These are phyloP conservation scores for Caenorhabditis zanzibari DNA, from an alignment of 2,888 invertebrate genomes.

Conservation along the genomic window DNA sequence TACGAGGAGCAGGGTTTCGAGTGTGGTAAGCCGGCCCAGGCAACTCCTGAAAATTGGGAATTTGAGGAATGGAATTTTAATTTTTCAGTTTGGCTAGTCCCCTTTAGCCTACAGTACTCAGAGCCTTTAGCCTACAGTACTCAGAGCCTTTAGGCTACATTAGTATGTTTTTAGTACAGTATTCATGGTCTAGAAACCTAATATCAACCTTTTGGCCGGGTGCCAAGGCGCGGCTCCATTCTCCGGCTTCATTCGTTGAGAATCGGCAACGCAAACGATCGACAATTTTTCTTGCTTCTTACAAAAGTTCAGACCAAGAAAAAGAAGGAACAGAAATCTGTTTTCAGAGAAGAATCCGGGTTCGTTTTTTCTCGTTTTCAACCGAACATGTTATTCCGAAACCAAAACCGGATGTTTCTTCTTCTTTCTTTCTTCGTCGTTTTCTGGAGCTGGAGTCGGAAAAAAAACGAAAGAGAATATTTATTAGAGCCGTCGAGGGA, in stretches of 20 bases:
- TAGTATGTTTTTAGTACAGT: too few species aligned
- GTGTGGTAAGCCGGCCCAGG: constrained; percentile 68
- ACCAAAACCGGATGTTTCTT: constrained; percentile 55
- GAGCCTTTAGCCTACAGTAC: too few species aligned
- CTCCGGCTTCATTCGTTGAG: constrained; percentile 61
- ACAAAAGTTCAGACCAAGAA: not conserved
- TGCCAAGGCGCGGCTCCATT: constrained; percentile 67
- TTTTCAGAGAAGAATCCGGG: constrained; percentile 3
- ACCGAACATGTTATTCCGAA: constrained; percentile 67
- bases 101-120: too few species aligned
- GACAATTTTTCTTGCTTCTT: not conserved
- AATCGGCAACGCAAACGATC: constrained; percentile 5
- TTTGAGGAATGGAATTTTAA: not conserved
- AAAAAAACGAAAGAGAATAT: constrained; percentile 45
- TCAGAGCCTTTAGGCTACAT: too few species aligned
- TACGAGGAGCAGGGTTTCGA: constrained; percentile 72
- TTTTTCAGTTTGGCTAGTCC: too few species aligned
- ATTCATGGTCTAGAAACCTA: too few species aligned
- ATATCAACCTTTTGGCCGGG: constrained; percentile 65
- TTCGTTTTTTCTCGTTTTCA: constrained; percentile 19
- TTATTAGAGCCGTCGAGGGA: constrained; percentile 37
- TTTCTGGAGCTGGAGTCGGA: not conserved
- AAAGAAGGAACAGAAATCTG: constrained; percentile 12
- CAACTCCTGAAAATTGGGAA: constrained; percentile 70
- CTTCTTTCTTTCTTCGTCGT: constrained; percentile 19